A percentile compares a stretch with the other conserved stretches of the same genome.
phyloP scores from a whole-genome alignment of 2,113 vertebrate genomes.

The Cichladusa arquata region DNA sequence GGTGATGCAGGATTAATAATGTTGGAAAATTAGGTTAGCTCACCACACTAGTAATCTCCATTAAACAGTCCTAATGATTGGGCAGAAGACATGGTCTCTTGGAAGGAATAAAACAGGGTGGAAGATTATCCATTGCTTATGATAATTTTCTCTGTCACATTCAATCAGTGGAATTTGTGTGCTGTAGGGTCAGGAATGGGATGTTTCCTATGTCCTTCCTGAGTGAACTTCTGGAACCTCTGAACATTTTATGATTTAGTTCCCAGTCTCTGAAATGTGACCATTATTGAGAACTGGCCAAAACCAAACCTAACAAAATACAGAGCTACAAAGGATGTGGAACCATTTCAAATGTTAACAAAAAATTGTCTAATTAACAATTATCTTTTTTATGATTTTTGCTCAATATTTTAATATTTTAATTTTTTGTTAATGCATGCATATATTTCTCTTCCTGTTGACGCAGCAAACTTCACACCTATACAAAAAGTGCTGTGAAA shows the following conservation, averaged over 20 bases:
- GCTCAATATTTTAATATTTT: too few relatives aligned
- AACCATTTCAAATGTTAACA: neutral
- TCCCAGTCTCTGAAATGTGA: neutral
- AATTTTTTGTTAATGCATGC: accelerated
- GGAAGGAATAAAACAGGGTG: neutral
- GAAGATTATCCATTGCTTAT: neutral
- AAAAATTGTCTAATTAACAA: neutral
- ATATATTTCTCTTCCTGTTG: neutral
- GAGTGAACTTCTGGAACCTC: neutral
- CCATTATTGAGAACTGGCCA: neutral
- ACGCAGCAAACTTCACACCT: neutral
- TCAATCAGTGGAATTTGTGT: neutral
- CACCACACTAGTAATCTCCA: neutral
- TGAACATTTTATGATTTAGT: neutral
- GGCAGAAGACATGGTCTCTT: neutral
- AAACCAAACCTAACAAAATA: neutral
- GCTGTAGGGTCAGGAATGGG: neutral
- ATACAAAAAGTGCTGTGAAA: neutral
- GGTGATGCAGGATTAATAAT: neutral
- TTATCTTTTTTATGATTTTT: accelerated
- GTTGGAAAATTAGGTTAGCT: neutral
- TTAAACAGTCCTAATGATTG: neutral
- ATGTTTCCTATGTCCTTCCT: neutral
- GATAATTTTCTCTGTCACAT: neutral
- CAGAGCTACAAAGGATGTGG: neutral